Evolutionary conservation across 2,113 vertebrate species (phyloP), one percentile per base, ranked within the genome.

Genomic region (Atrichornis clamosus): DNA sequence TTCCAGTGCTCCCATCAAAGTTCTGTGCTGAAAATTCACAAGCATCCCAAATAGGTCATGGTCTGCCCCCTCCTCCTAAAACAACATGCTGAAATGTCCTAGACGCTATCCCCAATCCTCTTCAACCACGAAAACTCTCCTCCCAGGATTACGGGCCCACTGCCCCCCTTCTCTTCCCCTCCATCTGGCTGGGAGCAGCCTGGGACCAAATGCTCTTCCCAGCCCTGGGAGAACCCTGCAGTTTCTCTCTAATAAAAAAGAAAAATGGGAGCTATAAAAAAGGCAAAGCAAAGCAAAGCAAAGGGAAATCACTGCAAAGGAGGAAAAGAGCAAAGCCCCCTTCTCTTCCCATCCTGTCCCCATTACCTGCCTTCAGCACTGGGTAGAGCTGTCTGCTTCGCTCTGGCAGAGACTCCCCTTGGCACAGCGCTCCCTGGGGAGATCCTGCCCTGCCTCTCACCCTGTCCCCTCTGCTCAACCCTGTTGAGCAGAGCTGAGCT

Each of bases 221-320:
- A 94, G 95, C 89, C 92, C 87, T 84, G 72, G 90, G 90, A 96
- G 87, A 96, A 92, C 92, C 92, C 92, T 84, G 95, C 90, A 65
- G 95, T 92, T 96, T 92, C 92, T 93, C 92, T 89, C 93, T 96
- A 93, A 90, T 97, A 96, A 96, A 95, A 92, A 95, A 96, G 95
- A 96, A 97, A 96, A 96, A 97, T 96, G 87, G 78, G 93, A 95
- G 89, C 94, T 91, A 87, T 97, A 96, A 96, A 96, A 93, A 95
- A 95, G 79, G 86, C 42, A 88, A 94, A 95, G 93, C 78, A 85
- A 97, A 96, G 92, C 6, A 95, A 95, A 91, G 93, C 47, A 84
- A 88, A 93, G 92, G 79, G 56, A 94, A 97, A 89, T 92, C 88
- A 64, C 47, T 77, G 76, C 5, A 0, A 95, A 86, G 68, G 83